Base-by-base conservation (phyloP, 1,140 invertebrate species). In the Aricia agestis region DNA sequence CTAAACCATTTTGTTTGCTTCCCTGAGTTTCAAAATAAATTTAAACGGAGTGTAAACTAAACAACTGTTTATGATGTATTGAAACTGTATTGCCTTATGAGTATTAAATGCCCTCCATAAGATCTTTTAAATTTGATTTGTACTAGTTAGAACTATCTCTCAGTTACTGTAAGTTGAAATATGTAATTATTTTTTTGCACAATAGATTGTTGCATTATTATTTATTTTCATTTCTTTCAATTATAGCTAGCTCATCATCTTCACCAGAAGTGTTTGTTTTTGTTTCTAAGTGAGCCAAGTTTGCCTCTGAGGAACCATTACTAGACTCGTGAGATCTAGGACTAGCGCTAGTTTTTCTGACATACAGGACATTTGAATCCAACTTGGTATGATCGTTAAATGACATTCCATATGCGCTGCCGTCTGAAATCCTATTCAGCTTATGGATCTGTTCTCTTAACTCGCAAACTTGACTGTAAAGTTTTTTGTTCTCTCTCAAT, bases 401-500 rank as follows among this genome's bases (percentile, higher is more conserved):
- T 0, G 82, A 78, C 6, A 81, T 70, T 10, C 82, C 85, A 13
- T 90, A 89, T 0, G 82, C 81, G 19, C 86, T 89, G 0, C 87
- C 86, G 52, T 91, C 89, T 11, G 89, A 90, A 77, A 91, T 88
- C 77, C 89, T 81, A 70, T 90, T 91, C 19, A 91, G 57, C 72
- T 91, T 91, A 61, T 91, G 87, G 75, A 91, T 91, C 70, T 90
- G 87, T 66, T 91, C 97, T 80, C 97, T 94, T 45, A 97, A 89
- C 75, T 98, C 97, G 9, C 95, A 93, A n/a, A 98, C 90, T 91
- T 98, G 97, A 17, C 93, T 93, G 10, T 95, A 93, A 52, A 98
- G 85, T 82, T 98, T 97, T 83, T 98, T 98, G 82, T 98, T 98
- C 77, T 98, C 97, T 59, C 97, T 92, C 80, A 98, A 96, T 67